phyloP scores from a whole-genome alignment of 2,888 invertebrate species.

The Labia minor region DNA sequence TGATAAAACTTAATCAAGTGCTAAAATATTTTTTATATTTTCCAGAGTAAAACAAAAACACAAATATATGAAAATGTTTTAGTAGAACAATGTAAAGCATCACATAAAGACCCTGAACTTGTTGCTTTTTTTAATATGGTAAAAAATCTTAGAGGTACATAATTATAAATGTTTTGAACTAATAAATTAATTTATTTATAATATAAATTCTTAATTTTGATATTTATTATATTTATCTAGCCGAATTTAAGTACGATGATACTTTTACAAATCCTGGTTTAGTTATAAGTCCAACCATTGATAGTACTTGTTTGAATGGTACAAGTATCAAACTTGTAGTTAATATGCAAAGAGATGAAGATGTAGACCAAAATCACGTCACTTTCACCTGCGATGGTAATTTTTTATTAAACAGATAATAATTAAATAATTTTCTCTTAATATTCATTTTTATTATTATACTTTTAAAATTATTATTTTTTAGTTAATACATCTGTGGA shows the following conservation, averaged over 20 bases:
- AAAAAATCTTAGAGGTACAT: slow-evolving; percentile 62
- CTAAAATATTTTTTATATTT: slow-evolving; percentile 23
- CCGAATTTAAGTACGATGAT: slow-evolving; percentile 63
- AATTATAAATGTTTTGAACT: no score
- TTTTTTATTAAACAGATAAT: slow-evolving; percentile 30
- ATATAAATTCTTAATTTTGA: slow-evolving; percentile 2
- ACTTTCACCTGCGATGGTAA: slow-evolving; percentile 88
- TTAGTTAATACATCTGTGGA: slow-evolving; percentile 77
- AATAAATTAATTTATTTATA: slow-evolving; percentile 20
- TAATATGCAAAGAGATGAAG: slow-evolving; percentile 43
- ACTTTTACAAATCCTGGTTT: slow-evolving; percentile 74
- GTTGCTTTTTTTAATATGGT: slow-evolving; percentile 76
- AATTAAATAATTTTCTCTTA: no score
- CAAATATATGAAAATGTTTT: slow-evolving; percentile 61
- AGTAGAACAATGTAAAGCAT: slow-evolving; percentile 49
- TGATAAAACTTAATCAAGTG: no score
- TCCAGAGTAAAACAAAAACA: slow-evolving; percentile 43
- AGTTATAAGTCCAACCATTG: slow-evolving; percentile 76
- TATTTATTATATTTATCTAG: slow-evolving; percentile 37
- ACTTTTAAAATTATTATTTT: slow-evolving; percentile 17
- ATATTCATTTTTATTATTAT: not conserved
- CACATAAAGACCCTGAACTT: slow-evolving; percentile 63
- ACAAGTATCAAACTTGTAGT: slow-evolving; percentile 86
- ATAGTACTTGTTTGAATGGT: slow-evolving; percentile 62
- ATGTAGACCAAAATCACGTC: slow-evolving; percentile 52